Evolutionary conservation across 2,888 invertebrate genomes (phyloP), one percentile per base, ranked within the genome.

Genomic region (Augiades crinisus): DNA sequence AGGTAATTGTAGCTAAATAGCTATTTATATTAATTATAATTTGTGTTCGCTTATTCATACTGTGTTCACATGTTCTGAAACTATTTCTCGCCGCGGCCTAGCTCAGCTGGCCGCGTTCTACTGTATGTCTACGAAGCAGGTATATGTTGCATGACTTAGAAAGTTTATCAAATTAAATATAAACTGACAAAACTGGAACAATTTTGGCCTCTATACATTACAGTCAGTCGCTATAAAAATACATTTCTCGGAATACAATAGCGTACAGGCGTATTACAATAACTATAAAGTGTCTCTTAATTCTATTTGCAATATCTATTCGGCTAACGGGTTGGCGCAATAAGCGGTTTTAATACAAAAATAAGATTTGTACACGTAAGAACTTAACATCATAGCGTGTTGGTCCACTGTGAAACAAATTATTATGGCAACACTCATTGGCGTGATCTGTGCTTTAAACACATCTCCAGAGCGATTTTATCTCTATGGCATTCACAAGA

Each of bases 171-270:
- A 49, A 49, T 50, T 36, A 43, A 31, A 34, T 30, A 36, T 21
- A 31, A 24, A 47, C 19, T 37, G 47, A 47, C 27, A 50, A 51
- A 51, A 51, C 13, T 51, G 43, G 43, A 51, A 51, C 44, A 36
- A 51, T 56, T 62, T 61, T 61, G 61, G 62, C 62, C 58, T 58
- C 59, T 55, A 57, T 53, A 49, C 49, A 53, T 50, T 49, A 49
- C 57, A 56, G 55, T 58, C 59, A 59, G 61, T 59, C 58, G 59
- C 59, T 62, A 61, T 57, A 60, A 59, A 59, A 57, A 60, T 59
- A 62, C 50, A 46, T 54, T 57, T 51, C 34, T 43, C 40, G 49
- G 41, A 49, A 49, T 41, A 41, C 30, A 41, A 27, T 13, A 34
- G 49, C 34, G 34, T 34, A 43, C 24, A 34, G 47, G 40, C 40